phyloP scores from a whole-genome alignment of 2,888 invertebrate genomes.

The Auanema freiburgensis region DNA sequence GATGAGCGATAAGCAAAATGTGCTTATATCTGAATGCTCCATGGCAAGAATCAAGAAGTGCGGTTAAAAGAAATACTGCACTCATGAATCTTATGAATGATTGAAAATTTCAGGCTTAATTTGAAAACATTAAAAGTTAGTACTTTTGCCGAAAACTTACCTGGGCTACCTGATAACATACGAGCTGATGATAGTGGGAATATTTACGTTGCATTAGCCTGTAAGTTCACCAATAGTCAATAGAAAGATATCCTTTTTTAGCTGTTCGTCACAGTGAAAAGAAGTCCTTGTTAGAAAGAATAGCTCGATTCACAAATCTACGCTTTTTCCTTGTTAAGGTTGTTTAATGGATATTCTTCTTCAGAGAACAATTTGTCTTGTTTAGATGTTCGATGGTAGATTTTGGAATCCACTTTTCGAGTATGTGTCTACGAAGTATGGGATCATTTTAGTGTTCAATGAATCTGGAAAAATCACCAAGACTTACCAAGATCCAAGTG shows the following conservation, averaged over 20 bases:
- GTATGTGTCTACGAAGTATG: conserved; percentile 38
- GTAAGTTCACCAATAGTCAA: conserved; percentile 10
- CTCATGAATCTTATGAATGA: neutral
- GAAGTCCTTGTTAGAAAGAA: neutral
- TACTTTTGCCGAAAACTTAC: conserved; percentile 77
- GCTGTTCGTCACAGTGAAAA: neutral
- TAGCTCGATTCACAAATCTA: conserved; percentile 15
- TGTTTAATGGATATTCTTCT: neutral
- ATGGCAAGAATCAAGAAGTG: conserved; percentile 74
- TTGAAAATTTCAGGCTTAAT: conserved; percentile 7
- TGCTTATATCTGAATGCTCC: conserved; percentile 79
- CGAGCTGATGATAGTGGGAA: conserved; percentile 44
- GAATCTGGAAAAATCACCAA: conserved; percentile 44
- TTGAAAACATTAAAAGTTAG: conserved; percentile 67
- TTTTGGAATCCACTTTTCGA: conserved; percentile 32
- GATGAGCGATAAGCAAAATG: conserved; percentile 79
- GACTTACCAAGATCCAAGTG: conserved; percentile 50
- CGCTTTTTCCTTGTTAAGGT: conserved; percentile 8
- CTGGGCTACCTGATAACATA: conserved; percentile 75
- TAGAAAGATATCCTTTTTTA: conserved; percentile 10
- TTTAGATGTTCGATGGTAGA: conserved; percentile 23
- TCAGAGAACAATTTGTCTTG: neutral
- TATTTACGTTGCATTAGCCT: conserved; percentile 44
- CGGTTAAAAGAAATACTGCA: neutral
- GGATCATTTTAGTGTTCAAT: conserved; percentile 48